Percentiles rank a stretch among this genome's conserved stretches.
These are phyloP conservation scores for Diabrotica balteata DNA, from an alignment of 2,888 invertebrate species.

Conservation along the genomic window DNA sequence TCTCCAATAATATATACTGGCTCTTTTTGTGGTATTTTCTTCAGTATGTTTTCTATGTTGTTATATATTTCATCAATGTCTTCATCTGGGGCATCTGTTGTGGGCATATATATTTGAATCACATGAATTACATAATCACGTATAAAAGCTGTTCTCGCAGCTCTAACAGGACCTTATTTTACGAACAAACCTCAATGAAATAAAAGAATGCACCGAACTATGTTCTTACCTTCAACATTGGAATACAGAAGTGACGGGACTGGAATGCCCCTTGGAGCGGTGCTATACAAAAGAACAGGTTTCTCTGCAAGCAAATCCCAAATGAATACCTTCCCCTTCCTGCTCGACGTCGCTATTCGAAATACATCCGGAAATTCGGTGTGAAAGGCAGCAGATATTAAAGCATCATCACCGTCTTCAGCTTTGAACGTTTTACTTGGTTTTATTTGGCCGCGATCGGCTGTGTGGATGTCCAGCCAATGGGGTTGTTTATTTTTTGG, in stretches of 20 bases:
- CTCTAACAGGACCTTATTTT: no score
- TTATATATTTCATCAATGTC: no score
- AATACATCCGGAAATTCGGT: conserved; percentile 37
- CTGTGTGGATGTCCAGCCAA: conserved; percentile 53
- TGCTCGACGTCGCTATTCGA: conserved; percentile 42
- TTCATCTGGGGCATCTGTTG: no score
- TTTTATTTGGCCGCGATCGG: conserved; percentile 43
- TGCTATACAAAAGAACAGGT: conserved; percentile 19
- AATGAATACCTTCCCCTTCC: conserved; percentile 40
- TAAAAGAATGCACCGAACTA: no score
- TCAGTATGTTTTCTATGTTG: no score
- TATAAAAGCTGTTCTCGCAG: no score
- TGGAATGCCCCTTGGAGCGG: conserved; percentile 30
- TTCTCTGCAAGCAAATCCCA: conserved; percentile 39
- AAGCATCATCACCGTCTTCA: conserved; percentile 24
- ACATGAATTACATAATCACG: no score
- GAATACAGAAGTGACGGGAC: conserved; percentile 33
- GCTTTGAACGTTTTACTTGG: conserved; percentile 35
- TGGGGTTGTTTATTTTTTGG: conserved; percentile 54
- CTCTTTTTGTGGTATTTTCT: no score
- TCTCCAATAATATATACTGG: no score
- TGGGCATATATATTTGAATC: no score
- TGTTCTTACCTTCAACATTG: conserved; percentile 1
- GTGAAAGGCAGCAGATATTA: conserved; percentile 47
- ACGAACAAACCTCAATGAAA: no score